These are phyloP conservation scores for Julus scandinavius DNA, from an alignment of 2,888 invertebrate species.

Conservation along the genomic window DNA sequence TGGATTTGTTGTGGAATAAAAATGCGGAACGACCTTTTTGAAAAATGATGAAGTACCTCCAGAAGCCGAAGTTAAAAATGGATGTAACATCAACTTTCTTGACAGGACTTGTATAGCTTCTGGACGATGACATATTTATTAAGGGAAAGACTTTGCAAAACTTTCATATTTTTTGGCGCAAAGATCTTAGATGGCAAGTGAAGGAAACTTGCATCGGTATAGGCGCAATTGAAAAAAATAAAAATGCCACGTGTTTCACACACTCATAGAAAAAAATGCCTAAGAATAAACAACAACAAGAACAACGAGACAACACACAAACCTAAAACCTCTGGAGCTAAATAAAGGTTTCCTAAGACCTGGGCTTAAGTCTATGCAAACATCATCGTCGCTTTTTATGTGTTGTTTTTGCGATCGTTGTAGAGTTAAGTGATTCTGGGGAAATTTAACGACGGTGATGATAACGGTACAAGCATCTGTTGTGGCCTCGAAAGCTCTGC, in stretches of 20 bases:
- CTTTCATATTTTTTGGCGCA: slow-evolving; percentile 25
- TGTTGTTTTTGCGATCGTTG: slow-evolving; percentile 1
- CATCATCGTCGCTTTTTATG: neutral
- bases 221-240: neutral
- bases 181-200: neutral
- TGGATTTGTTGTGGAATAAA: neutral
- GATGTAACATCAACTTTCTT: slow-evolving; percentile 26
- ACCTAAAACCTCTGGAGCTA: neutral
- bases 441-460: slow-evolving; percentile 44
- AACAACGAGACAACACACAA: neutral
- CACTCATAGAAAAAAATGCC: neutral
- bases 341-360: neutral
- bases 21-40: neutral
- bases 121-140: slow-evolving; percentile 33
- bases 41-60: slow-evolving; percentile 35
- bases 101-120: slow-evolving; percentile 17
- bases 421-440: slow-evolving; percentile 36
- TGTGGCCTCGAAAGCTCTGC: neutral
- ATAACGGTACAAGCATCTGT: slow-evolving; percentile 37
- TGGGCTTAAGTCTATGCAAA: neutral
- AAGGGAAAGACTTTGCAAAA: neutral
- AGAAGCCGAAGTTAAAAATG: slow-evolving; percentile 17
- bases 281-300: neutral
- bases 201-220: neutral
- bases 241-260: slow-evolving; percentile 37